phyloP scores from a whole-genome alignment of 2,888 invertebrate genomes.

The Arctia plantaginis region DNA sequence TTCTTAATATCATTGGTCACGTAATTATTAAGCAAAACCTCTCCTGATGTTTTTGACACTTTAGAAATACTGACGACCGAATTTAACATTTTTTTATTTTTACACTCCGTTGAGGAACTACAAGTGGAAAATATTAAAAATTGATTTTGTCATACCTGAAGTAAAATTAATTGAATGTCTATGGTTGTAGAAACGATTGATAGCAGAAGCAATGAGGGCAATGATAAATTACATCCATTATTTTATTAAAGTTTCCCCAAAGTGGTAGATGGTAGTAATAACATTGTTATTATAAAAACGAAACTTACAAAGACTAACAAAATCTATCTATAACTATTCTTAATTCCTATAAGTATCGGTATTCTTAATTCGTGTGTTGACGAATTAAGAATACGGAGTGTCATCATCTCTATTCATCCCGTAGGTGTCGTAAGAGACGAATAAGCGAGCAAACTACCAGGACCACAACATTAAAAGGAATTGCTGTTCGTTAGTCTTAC shows the following conservation, averaged over 20 bases:
- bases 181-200: neutral
- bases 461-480: too few species aligned
- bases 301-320: too few species aligned
- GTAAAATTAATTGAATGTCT: neutral
- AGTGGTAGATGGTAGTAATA: too few species aligned
- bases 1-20: constrained; percentile 4
- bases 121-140: neutral
- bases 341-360: too few species aligned
- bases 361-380: too few species aligned
- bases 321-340: too few species aligned
- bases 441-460: too few species aligned
- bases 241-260: neutral
- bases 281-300: too few species aligned
- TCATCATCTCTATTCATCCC: too few species aligned
- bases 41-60: neutral
- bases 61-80: neutral
- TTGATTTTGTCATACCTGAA: neutral
- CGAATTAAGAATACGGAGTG: too few species aligned
- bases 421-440: too few species aligned
- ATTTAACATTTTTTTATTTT: neutral
- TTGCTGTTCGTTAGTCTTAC: too few species aligned
- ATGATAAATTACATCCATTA: neutral
- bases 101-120: neutral
- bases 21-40: constrained; percentile 9
- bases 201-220: neutral